Evolutionary conservation across 2,113 vertebrate genomes (phyloP).

Genomic region (Pagrus major): DNA sequence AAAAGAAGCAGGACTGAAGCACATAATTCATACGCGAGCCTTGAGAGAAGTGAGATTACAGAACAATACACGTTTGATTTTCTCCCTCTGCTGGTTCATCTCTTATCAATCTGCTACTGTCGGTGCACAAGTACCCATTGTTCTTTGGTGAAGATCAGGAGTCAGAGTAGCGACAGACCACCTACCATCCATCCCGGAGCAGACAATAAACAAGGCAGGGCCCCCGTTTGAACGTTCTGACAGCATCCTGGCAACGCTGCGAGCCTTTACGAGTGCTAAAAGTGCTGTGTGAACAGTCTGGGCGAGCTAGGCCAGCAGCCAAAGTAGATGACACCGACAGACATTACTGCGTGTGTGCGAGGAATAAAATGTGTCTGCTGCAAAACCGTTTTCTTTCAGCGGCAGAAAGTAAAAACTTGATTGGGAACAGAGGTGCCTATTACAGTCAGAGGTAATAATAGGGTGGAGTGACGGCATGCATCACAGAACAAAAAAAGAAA

Average conservation of each 20-base stretch:
- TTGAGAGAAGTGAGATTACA: slow-evolving; percentile 7
- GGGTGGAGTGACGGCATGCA: slow-evolving; percentile 64
- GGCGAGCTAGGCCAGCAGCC: slow-evolving; percentile 57
- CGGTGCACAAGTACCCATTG: slow-evolving; percentile 39
- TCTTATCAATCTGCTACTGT: slow-evolving; percentile 24
- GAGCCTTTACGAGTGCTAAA: slow-evolving; percentile 48
- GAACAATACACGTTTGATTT: slow-evolving; percentile 26
- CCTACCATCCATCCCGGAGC: slow-evolving; percentile 51
- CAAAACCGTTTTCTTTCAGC: slow-evolving; percentile 71
- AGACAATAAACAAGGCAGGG: slow-evolving; percentile 48
- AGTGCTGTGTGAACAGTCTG: slow-evolving; percentile 68
- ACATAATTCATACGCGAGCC: slow-evolving; percentile 12
- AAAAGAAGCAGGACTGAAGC: slow-evolving; percentile 1
- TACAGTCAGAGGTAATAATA: slow-evolving; percentile 79
- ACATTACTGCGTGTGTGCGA: slow-evolving; percentile 43
- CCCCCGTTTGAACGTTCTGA: slow-evolving; percentile 45
- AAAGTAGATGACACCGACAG: slow-evolving; percentile 63
- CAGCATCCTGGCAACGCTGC: slow-evolving; percentile 41
- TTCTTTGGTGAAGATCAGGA: slow-evolving; percentile 39
- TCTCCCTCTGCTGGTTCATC: not conserved
- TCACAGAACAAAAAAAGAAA: slow-evolving; percentile 59
- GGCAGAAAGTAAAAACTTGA: slow-evolving; percentile 76
- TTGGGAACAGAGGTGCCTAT: slow-evolving; percentile 78
- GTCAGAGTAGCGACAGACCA: slow-evolving; percentile 48
- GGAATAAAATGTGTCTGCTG: slow-evolving; percentile 65